A percentile compares a stretch with the other conserved stretches of the same genome.
phyloP scores from a whole-genome alignment of 1,140 invertebrate species.

The Habropoda laboriosa region DNA sequence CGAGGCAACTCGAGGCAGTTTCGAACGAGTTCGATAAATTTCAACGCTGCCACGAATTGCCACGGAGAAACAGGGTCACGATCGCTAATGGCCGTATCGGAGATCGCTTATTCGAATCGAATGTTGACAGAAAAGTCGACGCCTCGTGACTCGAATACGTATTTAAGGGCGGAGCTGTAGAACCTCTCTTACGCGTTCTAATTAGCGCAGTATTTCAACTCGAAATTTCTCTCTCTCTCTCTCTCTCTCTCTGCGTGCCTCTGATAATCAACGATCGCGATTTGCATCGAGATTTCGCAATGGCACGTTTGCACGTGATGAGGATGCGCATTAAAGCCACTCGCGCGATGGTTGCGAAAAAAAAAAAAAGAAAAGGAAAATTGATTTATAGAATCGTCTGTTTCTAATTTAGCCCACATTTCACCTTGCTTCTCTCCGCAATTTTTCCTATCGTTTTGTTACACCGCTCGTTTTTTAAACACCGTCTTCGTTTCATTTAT shows the following conservation, averaged over 20 bases:
- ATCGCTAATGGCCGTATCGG: conserved; percentile 51
- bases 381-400: background rate
- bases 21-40: conserved; percentile 44
- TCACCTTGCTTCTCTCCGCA: too few species aligned
- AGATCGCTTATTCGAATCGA: conserved; percentile 37
- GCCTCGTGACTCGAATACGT: conserved; percentile 1
- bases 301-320: background rate
- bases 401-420: too few species aligned
- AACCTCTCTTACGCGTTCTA: background rate
- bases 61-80: conserved; percentile 36
- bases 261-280: conserved; percentile 10
- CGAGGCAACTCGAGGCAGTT: conserved; percentile 2
- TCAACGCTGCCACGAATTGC: background rate
- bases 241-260: background rate
- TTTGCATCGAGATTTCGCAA: conserved; percentile 7
- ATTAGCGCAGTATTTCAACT: background rate
- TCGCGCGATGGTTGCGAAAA: background rate
- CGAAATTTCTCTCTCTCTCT: too few species aligned
- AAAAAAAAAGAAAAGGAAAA: background rate
- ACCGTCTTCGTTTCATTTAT: too few species aligned
- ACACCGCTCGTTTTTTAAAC: too few species aligned
- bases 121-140: conserved; percentile 38
- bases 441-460: too few species aligned
- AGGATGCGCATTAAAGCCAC: background rate
- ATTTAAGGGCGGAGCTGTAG: conserved; percentile 8